A percentile compares a stretch with the other conserved stretches of the same genome.
Evolutionary conservation across 1,140 invertebrate species (phyloP).

Genomic region (Drosophila serrata): DNA sequence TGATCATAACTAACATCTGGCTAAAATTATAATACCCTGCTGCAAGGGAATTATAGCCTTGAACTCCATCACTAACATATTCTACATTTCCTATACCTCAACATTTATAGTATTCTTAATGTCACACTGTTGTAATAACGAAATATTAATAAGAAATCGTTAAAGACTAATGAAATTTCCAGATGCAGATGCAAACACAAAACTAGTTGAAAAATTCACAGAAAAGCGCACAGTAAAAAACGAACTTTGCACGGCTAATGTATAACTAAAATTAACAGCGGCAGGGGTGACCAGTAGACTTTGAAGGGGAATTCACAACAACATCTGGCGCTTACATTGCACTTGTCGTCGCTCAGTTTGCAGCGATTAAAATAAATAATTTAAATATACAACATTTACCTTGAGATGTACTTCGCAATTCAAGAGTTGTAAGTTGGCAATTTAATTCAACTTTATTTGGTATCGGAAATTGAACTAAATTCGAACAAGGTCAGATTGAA

Average conservation of each 20-base stretch:
- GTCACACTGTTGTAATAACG: neutral
- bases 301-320: constrained; percentile 2
- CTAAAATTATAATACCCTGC: too few species aligned
- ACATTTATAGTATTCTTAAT: neutral
- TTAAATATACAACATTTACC: constrained; percentile 29
- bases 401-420: constrained; percentile 9
- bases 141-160: neutral
- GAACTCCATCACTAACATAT: neutral
- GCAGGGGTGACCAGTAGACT: neutral
- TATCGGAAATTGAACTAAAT: too few species aligned
- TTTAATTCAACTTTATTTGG: neutral
- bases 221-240: constrained; percentile 19
- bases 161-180: constrained; percentile 6
- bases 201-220: constrained; percentile 23
- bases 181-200: constrained; percentile 14
- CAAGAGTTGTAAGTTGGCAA: neutral
- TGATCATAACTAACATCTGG: too few species aligned
- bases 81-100: neutral
- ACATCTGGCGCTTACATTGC: constrained; percentile 39
- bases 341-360: constrained; percentile 7
- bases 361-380: constrained; percentile 29
- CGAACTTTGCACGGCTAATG: constrained; percentile 24
- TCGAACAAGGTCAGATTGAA: too few species aligned
- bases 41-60: too few species aligned
- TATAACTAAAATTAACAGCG: constrained; percentile 21